Evolutionary conservation across 2,113 vertebrate genomes (phyloP), one percentile per base, ranked within the genome.

Genomic region (Eudyptes chrysolophus): DNA sequence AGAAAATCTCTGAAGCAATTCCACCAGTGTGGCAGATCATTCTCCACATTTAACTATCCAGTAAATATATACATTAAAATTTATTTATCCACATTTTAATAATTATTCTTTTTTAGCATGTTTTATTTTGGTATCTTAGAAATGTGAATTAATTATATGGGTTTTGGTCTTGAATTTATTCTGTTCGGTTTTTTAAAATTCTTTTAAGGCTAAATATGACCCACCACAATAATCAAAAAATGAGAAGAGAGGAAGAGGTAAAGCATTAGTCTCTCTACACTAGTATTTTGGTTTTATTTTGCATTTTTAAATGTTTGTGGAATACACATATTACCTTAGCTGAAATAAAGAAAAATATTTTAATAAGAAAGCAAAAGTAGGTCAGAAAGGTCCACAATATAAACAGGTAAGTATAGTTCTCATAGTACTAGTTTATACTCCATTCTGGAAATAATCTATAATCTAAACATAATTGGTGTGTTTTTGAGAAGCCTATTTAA

Each of bases 41-140:
- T 91, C 66, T 89, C 38, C 92, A 64, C 84, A 94, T 91, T 87
- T 81, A 80, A 57, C 65, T 82, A 58, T 66, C 46, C 62, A 52
- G 20, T 88, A 95, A 95, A 71, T 97, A 97, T 97, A 92, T 95
- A 97, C 96, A 97, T 79, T 85, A 88, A 72, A 55, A 88, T 92
- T 74, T 85, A 79, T 95, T 94, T 95, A 80, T 89, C 82, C 94
- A 95, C 55, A 90, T 90, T 77, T 84, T 68, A 84, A 69, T 89
- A 89, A 76, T 84, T 80, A 78, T 48, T 84, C 32, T 87, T 89
- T 65, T 15, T 48, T 71, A 74, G 38, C 62, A 58, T 49, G 11
- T 79, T 94, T 93, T 87, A 55, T 32, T 90, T 66, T 83, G 42
- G 19, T 83, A 86, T 90, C 69, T 94, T 94, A 93, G 96, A 94